A percentile compares a stretch with the other conserved stretches of the same genome.
Conservation (phyloP, 2,113 vertebrate species). For the Salvelinus alpinus region DNA sequence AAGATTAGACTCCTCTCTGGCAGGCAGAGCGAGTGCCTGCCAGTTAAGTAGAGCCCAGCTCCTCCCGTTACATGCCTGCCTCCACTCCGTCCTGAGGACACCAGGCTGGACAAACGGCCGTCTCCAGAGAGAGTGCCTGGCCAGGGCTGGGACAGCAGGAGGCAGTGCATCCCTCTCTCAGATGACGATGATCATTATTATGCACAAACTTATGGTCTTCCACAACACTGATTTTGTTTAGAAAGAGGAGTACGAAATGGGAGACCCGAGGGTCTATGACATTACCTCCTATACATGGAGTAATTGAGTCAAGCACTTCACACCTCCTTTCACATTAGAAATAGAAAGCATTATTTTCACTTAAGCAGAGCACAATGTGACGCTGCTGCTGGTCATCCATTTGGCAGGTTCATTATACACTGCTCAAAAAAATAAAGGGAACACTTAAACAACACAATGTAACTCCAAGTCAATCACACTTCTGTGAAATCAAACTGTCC, state of each 20-base stretch:
- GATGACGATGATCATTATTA: neutral
- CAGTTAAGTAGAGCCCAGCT: constrained; percentile 40
- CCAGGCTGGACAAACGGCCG: constrained; percentile 17
- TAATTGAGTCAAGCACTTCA: neutral
- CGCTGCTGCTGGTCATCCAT: constrained; percentile 3
- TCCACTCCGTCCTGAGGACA: constrained; percentile 49
- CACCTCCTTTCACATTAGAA: neutral
- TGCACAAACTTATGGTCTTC: neutral
- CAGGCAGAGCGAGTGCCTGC: constrained; percentile 56
- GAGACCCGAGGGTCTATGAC: too few species aligned
- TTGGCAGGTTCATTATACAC: constrained; percentile 62
- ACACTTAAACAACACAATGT: too few species aligned
- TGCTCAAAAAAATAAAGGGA: too few species aligned
- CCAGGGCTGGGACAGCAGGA: neutral
- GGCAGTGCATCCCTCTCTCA: neutral
- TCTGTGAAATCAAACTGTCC: too few species aligned
- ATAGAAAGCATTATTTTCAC: constrained; percentile 5
- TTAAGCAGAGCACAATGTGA: constrained; percentile 23
- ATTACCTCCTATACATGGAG: too few species aligned
- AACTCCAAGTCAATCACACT: too few species aligned
- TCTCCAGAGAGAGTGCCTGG: constrained; percentile 20
- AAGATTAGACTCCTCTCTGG: constrained; percentile 61
- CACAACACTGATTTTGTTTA: neutral
- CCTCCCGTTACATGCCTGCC: constrained; percentile 58
- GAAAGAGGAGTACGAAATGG: too few species aligned